A percentile compares a stretch with the other conserved stretches of the same genome.
These are phyloP conservation scores for Apolygus lucorum DNA, from an alignment of 1,140 invertebrate species.

Conservation along the genomic window DNA sequence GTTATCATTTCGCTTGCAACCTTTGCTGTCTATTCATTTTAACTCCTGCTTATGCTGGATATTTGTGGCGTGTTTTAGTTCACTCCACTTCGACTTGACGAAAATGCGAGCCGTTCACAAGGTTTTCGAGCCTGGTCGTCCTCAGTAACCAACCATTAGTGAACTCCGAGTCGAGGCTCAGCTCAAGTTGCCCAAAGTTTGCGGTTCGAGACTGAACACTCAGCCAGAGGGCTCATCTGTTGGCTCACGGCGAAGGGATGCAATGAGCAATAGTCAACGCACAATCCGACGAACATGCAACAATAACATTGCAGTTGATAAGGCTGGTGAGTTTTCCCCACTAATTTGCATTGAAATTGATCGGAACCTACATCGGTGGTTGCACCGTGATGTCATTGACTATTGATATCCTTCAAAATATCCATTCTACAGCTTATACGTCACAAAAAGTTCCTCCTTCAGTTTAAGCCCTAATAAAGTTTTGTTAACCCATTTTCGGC, in stretches of 20 bases:
- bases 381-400: neutral
- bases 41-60: too few species aligned
- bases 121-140: neutral
- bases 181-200: constrained; percentile 39
- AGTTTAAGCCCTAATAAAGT: too few species aligned
- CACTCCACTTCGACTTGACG: neutral
- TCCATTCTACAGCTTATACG: too few species aligned
- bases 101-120: neutral
- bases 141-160: neutral
- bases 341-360: neutral
- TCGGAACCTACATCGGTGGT: neutral
- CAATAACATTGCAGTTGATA: constrained; percentile 29
- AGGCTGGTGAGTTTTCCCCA: constrained; percentile 6
- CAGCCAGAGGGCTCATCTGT: neutral
- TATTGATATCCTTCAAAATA: too few species aligned
- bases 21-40: neutral
- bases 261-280: constrained; percentile 32
- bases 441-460: too few species aligned
- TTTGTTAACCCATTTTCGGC: too few species aligned
- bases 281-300: constrained; percentile 29
- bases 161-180: neutral
- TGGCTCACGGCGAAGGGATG: constrained; percentile 1
- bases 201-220: neutral
- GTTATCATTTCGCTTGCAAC: neutral
- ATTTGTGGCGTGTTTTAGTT: too few species aligned